A percentile compares a stretch with the other conserved stretches of the same genome.
These are phyloP conservation scores for Conomelus anceps DNA, from an alignment of 2,888 invertebrate genomes.

Conservation along the genomic window DNA sequence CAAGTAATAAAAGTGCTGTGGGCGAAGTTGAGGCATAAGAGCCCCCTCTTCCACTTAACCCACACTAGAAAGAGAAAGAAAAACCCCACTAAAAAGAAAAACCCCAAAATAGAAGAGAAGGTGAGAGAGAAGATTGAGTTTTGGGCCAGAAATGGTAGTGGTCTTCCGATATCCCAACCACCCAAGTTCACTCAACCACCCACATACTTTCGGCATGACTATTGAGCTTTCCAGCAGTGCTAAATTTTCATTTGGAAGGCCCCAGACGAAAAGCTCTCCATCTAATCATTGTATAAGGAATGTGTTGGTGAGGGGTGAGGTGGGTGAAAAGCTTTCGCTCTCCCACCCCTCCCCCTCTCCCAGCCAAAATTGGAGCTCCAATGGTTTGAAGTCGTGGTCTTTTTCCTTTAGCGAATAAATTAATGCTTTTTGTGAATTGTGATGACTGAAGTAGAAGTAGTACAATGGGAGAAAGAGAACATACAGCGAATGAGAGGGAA, in stretches of 20 bases:
- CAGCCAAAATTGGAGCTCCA: background rate
- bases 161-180: background rate
- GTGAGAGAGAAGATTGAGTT: background rate
- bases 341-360: background rate
- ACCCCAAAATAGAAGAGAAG: background rate
- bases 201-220: background rate
- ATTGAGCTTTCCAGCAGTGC: background rate
- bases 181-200: background rate
- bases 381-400: background rate
- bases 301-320: background rate
- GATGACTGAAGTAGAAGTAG: background rate
- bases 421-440: background rate
- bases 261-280: background rate
- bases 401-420: background rate
- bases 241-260: background rate
- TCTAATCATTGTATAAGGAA: background rate
- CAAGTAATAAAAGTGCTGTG: too few relatives aligned
- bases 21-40: too few relatives aligned
- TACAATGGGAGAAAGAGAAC: background rate
- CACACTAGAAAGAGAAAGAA: too few relatives aligned
- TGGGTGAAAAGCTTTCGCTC: background rate
- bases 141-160: background rate
- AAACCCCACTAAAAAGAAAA: background rate
- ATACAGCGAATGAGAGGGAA: background rate
- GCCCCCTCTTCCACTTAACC: too few relatives aligned